phyloP scores from a whole-genome alignment of 2,113 vertebrate genomes.

The Climacteris rufus region DNA sequence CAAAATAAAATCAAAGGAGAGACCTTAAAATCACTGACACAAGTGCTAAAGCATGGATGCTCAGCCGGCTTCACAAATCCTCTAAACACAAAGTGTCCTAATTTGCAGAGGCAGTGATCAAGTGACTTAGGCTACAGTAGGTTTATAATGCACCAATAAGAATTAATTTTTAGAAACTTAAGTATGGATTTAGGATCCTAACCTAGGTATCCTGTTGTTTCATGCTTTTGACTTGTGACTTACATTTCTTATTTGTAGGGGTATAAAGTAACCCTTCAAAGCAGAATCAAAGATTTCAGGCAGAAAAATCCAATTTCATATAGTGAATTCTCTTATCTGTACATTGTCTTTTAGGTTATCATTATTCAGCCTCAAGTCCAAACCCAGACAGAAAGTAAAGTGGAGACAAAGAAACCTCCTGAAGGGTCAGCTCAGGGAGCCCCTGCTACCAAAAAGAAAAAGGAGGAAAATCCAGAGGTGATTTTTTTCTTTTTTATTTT shows the following conservation, averaged over 20 bases:
- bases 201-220: not conserved
- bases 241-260: not conserved
- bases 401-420: constrained; percentile 73
- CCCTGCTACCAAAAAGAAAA: constrained; percentile 79
- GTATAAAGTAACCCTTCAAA: not conserved
- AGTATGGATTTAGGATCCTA: not conserved
- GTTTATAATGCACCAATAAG: not conserved
- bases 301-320: not conserved
- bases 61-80: not conserved
- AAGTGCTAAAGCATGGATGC: not conserved
- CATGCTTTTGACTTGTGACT: not conserved
- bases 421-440: constrained; percentile 76
- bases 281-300: not conserved
- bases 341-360: constrained; percentile 80
- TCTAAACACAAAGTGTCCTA: not conserved
- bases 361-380: constrained; percentile 93
- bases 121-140: not conserved
- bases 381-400: constrained; percentile 74
- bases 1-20: not conserved
- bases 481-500: not conserved
- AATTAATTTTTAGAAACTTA: not conserved
- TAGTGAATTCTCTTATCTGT: not conserved
- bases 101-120: not conserved
- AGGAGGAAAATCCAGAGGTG: constrained; percentile 79
- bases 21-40: not conserved